Conservation (phyloP, 2,797 vertebrate genomes). For the Lacerta agilis region DNA sequence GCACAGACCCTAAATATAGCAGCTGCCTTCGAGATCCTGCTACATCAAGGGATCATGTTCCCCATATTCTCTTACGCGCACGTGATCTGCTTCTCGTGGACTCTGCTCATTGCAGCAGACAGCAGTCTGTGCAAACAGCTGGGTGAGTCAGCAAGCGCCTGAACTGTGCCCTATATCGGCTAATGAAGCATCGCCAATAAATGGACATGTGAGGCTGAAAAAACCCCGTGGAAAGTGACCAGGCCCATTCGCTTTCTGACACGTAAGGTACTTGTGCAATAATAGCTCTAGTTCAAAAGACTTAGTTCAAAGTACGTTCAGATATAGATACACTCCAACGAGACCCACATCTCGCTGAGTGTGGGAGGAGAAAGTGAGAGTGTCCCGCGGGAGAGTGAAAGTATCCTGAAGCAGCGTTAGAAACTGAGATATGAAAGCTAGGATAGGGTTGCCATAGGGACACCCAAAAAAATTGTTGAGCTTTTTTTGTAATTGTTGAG, state of each 20-base stretch:
- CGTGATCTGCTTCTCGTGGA: not conserved
- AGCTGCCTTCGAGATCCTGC: not conserved
- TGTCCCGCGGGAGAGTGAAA: not conserved
- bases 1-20: not conserved
- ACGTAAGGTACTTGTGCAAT: not conserved
- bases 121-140: slow-evolving; percentile 25
- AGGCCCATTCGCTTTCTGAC: slow-evolving; percentile 17
- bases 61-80: not conserved
- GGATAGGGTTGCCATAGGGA: too few species aligned
- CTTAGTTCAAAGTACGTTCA: not conserved
- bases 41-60: not conserved
- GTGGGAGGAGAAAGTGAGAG: not conserved
- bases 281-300: not conserved
- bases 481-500: too few species aligned
- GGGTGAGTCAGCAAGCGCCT: slow-evolving; percentile 14
- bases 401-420: not conserved
- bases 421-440: too few species aligned
- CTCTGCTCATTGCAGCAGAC: slow-evolving; percentile 7
- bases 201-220: not conserved
- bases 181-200: not conserved
- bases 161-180: slow-evolving; percentile 29
- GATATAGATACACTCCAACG: not conserved
- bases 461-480: too few species aligned
- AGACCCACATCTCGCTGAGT: not conserved
- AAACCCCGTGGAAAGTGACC: slow-evolving; percentile 5